Evolutionary conservation across 2,113 vertebrate genomes (phyloP), one percentile per base, ranked within the genome.

Genomic region (Nansenia antarctica): DNA sequence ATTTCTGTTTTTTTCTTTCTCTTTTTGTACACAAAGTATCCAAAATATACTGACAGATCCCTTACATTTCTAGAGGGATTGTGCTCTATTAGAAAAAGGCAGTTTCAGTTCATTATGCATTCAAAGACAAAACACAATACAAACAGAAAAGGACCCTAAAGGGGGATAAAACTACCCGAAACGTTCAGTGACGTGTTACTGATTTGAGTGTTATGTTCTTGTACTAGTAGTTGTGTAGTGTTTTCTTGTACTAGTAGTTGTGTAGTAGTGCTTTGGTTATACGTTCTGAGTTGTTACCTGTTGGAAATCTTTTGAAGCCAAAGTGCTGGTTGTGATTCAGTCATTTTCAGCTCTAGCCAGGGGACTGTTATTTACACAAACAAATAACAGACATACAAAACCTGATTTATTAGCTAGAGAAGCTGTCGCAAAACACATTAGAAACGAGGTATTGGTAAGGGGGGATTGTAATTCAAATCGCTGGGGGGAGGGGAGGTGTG

Each of bases 41-140:
- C 82, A 92, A 92, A 92, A 93, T 93, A 92, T 92, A 92, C 86
- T 91, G 91, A 91, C 78, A 79, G 42, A 84, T 85, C 90, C 91
- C 88, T 88, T 80, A 70, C 57, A 61, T 74, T 76, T 92, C 78
- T 89, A 85, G 77, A 92, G 88, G 88, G 90, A 87, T 70, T 83
- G 77, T 80, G 87, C 82, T 90, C 80, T 82, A 77, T 82, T 87
- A 82, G 69, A 90, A 87, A 91, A 92, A 85, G 89, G 90, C 90
- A 92, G 89, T 91, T 91, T 92, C 81, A 90, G 87, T 87, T 89
- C 86, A 88, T 84, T 81, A 73, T 81, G 85, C 72, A 80, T 78
- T 67, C 67, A 87, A 85, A 74, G 66, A 82, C 77, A 83, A 75
- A 76, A 64, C 66, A 69, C 82, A 61, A 54, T 39, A 78, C 34